Conservation (phyloP, 2,113 vertebrate genomes). For the Tenrec ecaudatus region DNA sequence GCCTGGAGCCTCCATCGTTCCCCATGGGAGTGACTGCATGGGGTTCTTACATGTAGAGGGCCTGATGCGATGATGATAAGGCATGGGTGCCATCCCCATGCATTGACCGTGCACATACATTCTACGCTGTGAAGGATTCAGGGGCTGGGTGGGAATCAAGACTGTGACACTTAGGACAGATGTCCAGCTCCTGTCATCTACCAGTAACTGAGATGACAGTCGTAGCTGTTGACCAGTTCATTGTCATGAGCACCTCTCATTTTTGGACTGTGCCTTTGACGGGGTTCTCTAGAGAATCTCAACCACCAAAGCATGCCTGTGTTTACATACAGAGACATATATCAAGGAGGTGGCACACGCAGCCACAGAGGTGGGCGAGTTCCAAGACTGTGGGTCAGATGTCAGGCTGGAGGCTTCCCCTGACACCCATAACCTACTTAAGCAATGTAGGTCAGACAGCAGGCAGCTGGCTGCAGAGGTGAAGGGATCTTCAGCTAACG, state of each 20-base stretch:
- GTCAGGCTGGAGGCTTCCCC: no score
- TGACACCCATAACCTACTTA: no score
- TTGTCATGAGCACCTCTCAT: background rate
- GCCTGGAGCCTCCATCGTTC: background rate
- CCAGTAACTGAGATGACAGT: background rate
- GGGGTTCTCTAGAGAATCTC: no score
- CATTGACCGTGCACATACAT: background rate
- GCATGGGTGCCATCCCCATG: background rate
- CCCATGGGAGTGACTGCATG: background rate
- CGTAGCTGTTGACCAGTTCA: background rate
- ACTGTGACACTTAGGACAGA: background rate
- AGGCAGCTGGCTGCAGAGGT: no score
- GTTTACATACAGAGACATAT: no score
- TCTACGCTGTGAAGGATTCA: background rate
- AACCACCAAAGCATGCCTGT: no score
- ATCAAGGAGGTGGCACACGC: no score
- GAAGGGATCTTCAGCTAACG: no score
- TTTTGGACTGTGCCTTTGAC: no score
- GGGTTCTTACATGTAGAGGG: background rate
- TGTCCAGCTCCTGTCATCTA: background rate
- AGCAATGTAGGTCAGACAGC: no score
- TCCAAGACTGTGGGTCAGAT: no score
- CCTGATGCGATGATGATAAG: background rate
- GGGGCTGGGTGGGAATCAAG: background rate
- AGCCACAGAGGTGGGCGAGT: no score